Conservation (phyloP, 2,113 vertebrate species). For the Plecotus auritus region DNA sequence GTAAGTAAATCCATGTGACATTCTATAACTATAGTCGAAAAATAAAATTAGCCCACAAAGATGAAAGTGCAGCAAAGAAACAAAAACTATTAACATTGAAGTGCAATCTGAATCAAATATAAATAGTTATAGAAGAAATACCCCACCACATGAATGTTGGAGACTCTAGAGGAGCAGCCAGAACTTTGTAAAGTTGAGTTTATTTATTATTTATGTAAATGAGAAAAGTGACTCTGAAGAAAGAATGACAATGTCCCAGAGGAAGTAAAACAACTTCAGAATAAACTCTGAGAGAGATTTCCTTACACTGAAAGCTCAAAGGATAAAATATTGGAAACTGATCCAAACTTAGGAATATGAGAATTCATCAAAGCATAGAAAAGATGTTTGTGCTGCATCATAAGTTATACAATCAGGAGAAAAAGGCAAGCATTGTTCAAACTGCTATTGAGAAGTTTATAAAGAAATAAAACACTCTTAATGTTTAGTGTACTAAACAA, state of each 20-base stretch:
- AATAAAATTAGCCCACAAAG: neutral
- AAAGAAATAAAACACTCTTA: no score
- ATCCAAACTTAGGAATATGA: no score
- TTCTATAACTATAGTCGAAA: neutral
- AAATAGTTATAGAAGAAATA: neutral
- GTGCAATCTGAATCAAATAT: neutral
- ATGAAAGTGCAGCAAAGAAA: neutral
- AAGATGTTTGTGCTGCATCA: no score
- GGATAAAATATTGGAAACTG: no score
- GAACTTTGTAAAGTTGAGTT: neutral
- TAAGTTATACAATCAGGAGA: no score
- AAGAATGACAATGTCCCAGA: neutral
- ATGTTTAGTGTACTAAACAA: no score
- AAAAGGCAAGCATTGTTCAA: no score
- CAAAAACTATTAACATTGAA: neutral
- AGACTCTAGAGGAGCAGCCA: neutral
- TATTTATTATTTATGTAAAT: neutral
- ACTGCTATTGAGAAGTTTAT: no score
- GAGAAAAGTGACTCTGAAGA: neutral
- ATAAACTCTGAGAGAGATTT: neutral
- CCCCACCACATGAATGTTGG: neutral
- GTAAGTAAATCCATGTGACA: neutral
- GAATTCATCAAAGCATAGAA: no score
- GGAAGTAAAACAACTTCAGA: neutral
- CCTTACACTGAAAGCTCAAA: neutral